Percentiles rank a stretch among this genome's conserved stretches.
These are phyloP conservation scores for Cyprinodon brontotheroides DNA, from an alignment of 2,113 vertebrate genomes.

Conservation along the genomic window DNA sequence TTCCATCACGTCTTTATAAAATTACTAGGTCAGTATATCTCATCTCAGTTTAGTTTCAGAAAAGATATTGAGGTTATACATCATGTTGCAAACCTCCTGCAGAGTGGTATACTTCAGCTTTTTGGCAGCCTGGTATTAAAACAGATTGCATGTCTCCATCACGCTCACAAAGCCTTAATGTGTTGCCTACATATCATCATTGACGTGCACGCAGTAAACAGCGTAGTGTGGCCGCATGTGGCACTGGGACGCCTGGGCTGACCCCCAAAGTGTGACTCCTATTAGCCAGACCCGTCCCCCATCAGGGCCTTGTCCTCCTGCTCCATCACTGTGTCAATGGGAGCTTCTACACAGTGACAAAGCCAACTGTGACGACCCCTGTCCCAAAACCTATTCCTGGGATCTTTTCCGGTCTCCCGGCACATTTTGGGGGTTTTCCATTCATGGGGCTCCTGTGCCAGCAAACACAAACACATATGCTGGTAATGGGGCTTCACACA, in stretches of 20 bases:
- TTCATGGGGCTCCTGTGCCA: constrained; percentile 77
- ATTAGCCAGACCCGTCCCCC: constrained; percentile 74
- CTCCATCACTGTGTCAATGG: constrained; percentile 72
- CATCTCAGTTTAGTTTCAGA: not conserved
- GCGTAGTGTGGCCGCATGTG: constrained; percentile 64
- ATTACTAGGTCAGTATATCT: not conserved
- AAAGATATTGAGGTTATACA: not conserved
- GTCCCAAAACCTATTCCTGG: constrained; percentile 26
- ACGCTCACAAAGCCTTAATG: constrained; percentile 42
- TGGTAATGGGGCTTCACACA: constrained; percentile 31
- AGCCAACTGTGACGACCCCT: constrained; percentile 81
- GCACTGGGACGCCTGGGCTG: constrained; percentile 59
- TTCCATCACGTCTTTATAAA: no score
- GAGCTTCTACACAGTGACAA: constrained; percentile 60
- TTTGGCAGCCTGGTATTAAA: not conserved
- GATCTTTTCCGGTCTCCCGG: constrained; percentile 45
- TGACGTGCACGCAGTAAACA: constrained; percentile 19
- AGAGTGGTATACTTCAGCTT: constrained; percentile 9
- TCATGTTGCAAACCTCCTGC: constrained; percentile 5
- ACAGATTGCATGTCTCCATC: constrained; percentile 12
- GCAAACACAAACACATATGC: constrained; percentile 37
- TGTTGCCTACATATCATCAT: constrained; percentile 51
- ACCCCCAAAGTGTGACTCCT: constrained; percentile 77
- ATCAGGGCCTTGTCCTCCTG: constrained; percentile 59
- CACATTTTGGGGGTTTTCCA: constrained; percentile 69